Evolutionary conservation across 2,888 invertebrate species (phyloP).

Genomic region (Dione vanillae): DNA sequence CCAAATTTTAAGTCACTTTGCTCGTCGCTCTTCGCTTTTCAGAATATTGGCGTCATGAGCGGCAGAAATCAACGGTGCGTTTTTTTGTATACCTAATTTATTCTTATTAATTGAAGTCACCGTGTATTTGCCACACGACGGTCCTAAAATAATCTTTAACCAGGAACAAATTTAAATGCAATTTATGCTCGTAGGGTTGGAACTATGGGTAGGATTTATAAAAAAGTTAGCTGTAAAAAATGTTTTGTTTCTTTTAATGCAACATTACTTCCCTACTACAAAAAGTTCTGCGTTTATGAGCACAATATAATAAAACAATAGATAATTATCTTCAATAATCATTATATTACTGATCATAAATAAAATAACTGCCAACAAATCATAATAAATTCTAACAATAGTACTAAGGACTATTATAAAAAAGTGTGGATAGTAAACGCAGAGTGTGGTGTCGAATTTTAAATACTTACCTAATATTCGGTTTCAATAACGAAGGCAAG

Average conservation of each 20-base stretch:
- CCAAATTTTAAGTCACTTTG: too few relatives aligned
- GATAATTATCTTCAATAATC: conserved; percentile 70
- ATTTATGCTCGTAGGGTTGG: too few relatives aligned
- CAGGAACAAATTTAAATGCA: too few relatives aligned
- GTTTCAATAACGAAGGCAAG: conserved; percentile 48
- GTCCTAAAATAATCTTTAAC: too few relatives aligned
- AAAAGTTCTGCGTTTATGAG: not conserved
- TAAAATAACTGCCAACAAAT: conserved; percentile 69
- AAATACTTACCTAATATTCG: conserved; percentile 64
- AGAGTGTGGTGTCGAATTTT: conserved; percentile 59
- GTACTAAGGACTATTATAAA: conserved; percentile 60
- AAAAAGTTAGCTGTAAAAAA: too few relatives aligned
- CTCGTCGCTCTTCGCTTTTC: too few relatives aligned
- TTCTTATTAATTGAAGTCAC: too few relatives aligned
- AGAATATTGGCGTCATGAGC: too few relatives aligned
- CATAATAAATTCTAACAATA: conserved; percentile 68
- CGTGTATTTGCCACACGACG: too few relatives aligned
- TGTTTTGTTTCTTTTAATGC: not conserved
- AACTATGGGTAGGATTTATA: too few relatives aligned
- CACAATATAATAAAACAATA: conserved; percentile 48
- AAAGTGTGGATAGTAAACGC: conserved; percentile 56
- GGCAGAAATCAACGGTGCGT: too few relatives aligned
- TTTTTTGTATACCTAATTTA: too few relatives aligned
- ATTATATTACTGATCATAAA: conserved; percentile 68
- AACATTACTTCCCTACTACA: not conserved